These are phyloP conservation scores for Zalophus californianus DNA, from an alignment of 2,797 vertebrate species.

Conservation along the genomic window DNA sequence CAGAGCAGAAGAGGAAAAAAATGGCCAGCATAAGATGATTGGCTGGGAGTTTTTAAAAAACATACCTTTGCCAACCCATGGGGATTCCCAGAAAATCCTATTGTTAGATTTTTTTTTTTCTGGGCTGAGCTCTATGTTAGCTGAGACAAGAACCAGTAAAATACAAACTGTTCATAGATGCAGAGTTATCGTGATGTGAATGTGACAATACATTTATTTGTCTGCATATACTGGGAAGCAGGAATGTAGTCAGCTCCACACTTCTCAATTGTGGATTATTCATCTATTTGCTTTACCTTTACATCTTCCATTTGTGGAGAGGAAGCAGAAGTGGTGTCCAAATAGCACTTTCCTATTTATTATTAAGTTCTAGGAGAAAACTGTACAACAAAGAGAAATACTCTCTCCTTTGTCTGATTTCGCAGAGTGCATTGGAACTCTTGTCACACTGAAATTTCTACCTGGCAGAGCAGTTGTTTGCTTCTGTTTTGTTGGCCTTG, in stretches of 20 bases:
- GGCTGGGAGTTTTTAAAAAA: not conserved
- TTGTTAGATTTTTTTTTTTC: not conserved
- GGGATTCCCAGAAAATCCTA: not conserved
- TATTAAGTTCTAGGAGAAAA: not conserved
- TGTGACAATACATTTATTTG: not conserved
- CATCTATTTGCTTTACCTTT: constrained; percentile 54
- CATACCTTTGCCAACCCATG: not conserved
- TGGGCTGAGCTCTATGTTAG: not conserved
- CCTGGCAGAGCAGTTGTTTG: not conserved
- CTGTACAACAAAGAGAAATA: not conserved
- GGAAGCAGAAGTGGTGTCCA: not conserved
- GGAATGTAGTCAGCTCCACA: not conserved
- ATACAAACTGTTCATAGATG: not conserved
- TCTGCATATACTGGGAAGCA: not conserved
- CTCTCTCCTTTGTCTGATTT: not conserved
- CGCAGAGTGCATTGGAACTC: not conserved
- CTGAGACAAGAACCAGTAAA: not conserved
- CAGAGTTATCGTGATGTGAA: not conserved
- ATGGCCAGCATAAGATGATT: not conserved
- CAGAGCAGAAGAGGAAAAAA: not conserved
- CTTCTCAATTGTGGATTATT: constrained; percentile 13
- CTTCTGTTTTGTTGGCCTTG: not conserved
- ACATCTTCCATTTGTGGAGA: constrained; percentile 13
- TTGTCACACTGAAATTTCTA: not conserved
- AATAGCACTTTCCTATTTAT: constrained; percentile 55